phyloP scores from a whole-genome alignment of 1,140 invertebrate genomes.

The Drosophila tsacasi region DNA sequence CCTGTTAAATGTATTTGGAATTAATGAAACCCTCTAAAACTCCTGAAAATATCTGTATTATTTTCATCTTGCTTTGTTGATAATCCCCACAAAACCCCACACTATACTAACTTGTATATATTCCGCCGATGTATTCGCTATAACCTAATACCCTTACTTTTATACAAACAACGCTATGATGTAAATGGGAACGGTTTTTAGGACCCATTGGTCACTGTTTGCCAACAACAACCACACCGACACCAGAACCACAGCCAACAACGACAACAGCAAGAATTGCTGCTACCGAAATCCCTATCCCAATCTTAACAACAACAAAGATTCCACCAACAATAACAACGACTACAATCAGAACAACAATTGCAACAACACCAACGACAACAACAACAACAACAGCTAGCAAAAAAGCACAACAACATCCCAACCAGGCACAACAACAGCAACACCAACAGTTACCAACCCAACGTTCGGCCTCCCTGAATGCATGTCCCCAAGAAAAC shows the following conservation, averaged over 20 bases:
- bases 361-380: constrained; percentile 46
- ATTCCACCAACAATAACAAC: constrained; percentile 56
- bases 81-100: constrained; percentile 1
- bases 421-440: constrained; percentile 44
- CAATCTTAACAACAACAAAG: constrained; percentile 64
- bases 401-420: constrained; percentile 44
- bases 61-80: constrained; percentile 8
- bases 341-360: constrained; percentile 44
- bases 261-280: constrained; percentile 42
- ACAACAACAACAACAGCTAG: constrained; percentile 51
- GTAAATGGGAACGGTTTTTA: constrained; percentile 44
- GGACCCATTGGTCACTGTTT: constrained; percentile 84
- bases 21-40: neutral
- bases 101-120: constrained; percentile 28
- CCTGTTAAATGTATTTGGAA: neutral
- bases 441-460: constrained; percentile 55
- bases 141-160: constrained; percentile 36
- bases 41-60: neutral
- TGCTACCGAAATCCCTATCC: constrained; percentile 39
- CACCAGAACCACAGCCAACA: constrained; percentile 64
- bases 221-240: constrained; percentile 75
- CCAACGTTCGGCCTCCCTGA: constrained; percentile 79
- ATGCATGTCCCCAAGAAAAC: constrained; percentile 83
- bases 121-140: constrained; percentile 2
- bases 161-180: constrained; percentile 30